A percentile compares a stretch with the other conserved stretches of the same genome.
These are phyloP conservation scores for Sturnus vulgaris DNA, from an alignment of 2,113 vertebrate genomes.

Conservation along the genomic window DNA sequence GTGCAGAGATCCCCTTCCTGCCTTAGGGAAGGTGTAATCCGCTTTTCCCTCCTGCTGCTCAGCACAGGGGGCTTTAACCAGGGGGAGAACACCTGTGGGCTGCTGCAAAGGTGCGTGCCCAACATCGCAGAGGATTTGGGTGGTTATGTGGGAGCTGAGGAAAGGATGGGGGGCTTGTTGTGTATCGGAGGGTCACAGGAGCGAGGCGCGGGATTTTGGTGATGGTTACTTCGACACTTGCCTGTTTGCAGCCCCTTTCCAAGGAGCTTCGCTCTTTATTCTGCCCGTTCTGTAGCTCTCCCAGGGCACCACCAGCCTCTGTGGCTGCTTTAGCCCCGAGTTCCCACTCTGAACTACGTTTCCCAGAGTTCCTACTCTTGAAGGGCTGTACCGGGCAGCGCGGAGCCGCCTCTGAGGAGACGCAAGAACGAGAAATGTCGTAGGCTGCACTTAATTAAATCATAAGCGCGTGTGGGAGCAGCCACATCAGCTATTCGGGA, in stretches of 20 bases:
- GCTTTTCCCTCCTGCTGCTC: accelerated
- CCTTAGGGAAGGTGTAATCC: neutral
- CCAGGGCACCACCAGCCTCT: neutral
- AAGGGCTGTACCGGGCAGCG: neutral
- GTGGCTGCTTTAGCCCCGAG: neutral
- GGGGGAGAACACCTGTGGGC: neutral
- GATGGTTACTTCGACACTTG: accelerated
- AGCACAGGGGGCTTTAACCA: neutral
- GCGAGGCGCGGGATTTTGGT: accelerated
- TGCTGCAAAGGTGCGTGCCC: neutral
- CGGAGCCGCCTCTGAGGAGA: neutral
- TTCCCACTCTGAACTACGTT: constrained; percentile 4
- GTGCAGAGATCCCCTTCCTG: neutral
- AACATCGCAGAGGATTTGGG: accelerated
- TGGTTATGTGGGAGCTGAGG: neutral
- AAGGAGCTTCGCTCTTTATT: neutral
- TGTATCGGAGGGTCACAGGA: neutral
- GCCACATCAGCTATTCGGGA: neutral
- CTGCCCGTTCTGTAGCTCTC: neutral
- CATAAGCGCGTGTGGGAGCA: neutral
- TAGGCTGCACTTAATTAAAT: neutral
- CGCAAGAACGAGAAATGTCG: neutral
- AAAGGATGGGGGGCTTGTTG: neutral
- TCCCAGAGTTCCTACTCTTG: constrained; percentile 21
- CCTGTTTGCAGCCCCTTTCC: neutral